Evolutionary conservation across 2,888 invertebrate species (phyloP).

Genomic region (Trichopoda pennipes): DNA sequence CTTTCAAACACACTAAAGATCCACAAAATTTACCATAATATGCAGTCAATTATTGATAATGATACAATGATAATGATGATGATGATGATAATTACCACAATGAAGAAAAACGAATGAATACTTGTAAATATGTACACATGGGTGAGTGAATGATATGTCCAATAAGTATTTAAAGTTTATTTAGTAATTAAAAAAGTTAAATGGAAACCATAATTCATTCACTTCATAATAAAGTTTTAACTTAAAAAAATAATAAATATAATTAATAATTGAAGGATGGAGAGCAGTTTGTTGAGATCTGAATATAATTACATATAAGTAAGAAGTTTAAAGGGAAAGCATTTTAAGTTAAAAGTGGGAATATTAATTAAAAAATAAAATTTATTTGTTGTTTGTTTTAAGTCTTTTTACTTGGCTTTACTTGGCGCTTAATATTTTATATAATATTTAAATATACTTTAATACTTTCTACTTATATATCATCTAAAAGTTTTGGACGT

Average conservation of each 20-base stretch:
- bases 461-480: too few relatives aligned
- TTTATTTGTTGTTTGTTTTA: too few relatives aligned
- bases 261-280: background rate
- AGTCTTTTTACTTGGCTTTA: too few relatives aligned
- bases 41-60: slow-evolving; percentile 46
- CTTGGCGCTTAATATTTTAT: too few relatives aligned
- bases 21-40: slow-evolving; percentile 27
- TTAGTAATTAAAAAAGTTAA: slow-evolving; percentile 43
- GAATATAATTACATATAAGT: too few relatives aligned
- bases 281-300: background rate
- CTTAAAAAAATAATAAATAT: background rate
- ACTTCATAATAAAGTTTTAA: background rate
- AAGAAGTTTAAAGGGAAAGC: too few relatives aligned
- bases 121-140: slow-evolving; percentile 10
- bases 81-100: background rate
- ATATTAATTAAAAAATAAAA: too few relatives aligned
- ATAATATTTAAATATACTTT: too few relatives aligned
- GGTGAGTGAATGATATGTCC: slow-evolving; percentile 13
- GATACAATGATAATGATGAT: slow-evolving; percentile 10
- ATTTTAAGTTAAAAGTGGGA: too few relatives aligned
- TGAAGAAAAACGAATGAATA: background rate
- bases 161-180: slow-evolving; percentile 32
- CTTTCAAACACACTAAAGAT: slow-evolving; percentile 13
- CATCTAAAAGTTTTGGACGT: too few relatives aligned
- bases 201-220: slow-evolving; percentile 6